phyloP scores from a whole-genome alignment of 2,888 invertebrate genomes.

The Mythimna albipuncta region DNA sequence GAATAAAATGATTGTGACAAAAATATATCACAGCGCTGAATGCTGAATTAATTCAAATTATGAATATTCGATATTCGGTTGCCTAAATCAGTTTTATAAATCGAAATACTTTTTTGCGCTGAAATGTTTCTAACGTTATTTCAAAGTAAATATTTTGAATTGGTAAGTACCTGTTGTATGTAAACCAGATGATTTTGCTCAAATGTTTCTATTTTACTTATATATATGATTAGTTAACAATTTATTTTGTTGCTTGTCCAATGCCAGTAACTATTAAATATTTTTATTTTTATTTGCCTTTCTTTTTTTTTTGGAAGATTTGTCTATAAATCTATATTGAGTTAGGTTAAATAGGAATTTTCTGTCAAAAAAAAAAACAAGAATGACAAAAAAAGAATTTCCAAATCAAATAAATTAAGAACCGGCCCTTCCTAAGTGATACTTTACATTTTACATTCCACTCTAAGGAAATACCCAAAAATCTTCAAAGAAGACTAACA shows the following conservation, averaged over 20 bases:
- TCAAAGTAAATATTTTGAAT: neutral
- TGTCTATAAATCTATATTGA: neutral
- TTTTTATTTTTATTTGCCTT: no score
- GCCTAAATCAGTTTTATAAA: neutral
- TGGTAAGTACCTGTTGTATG: neutral
- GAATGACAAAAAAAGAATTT: neutral
- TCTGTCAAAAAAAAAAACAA: neutral
- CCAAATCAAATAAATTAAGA: constrained; percentile 23
- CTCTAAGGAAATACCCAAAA: constrained; percentile 30
- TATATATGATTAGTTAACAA: no score
- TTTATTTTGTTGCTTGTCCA: no score
- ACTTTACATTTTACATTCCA: constrained; percentile 43
- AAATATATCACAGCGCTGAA: neutral
- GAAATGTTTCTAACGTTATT: neutral
- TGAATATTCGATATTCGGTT: neutral
- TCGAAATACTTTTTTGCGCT: neutral
- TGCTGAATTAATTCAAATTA: neutral
- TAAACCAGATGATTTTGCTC: no score
- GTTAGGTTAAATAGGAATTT: neutral
- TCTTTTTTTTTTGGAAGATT: no score
- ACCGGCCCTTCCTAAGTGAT: constrained; percentile 28
- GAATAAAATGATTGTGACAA: neutral
- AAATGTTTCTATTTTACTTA: no score
- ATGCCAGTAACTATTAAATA: no score
- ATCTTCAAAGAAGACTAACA: constrained; percentile 60